Percentiles rank a stretch among this genome's conserved stretches.
Conservation (phyloP, 2,113 vertebrate genomes). For the Tyrannus savana region DNA sequence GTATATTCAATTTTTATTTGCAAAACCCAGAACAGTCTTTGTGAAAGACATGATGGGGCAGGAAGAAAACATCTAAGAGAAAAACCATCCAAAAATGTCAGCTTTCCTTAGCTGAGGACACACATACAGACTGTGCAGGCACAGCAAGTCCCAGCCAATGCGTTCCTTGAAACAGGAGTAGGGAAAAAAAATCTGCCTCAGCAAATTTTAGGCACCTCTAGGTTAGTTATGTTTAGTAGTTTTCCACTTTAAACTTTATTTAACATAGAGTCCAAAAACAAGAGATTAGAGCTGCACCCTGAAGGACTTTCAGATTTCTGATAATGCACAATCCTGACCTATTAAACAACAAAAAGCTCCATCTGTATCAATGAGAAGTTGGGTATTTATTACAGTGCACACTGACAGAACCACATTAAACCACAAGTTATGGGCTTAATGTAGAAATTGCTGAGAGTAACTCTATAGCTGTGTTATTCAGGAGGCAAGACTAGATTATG, state of each 20-base stretch:
- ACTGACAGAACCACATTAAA: conserved; percentile 37
- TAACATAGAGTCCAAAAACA: background rate
- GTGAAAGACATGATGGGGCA: background rate
- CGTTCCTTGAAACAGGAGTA: background rate
- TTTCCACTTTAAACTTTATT: conserved; percentile 2
- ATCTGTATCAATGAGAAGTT: background rate
- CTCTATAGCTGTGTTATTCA: conserved; percentile 33
- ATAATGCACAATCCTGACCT: background rate
- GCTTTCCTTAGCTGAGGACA: background rate
- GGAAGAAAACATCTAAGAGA: background rate
- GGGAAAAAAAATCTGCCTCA: background rate
- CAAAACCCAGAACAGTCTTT: background rate
- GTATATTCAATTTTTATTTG: background rate
- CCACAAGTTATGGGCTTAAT: conserved; percentile 30
- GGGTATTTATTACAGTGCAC: conserved; percentile 16
- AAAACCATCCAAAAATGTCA: background rate
- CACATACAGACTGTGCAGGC: background rate
- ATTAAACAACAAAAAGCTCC: background rate
- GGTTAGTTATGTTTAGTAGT: background rate
- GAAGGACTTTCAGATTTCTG: conserved; percentile 28
- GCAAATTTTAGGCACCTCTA: background rate
- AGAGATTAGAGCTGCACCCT: background rate
- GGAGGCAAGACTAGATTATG: conserved; percentile 45
- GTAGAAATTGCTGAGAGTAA: conserved; percentile 47
- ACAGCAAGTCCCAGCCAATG: background rate